Base-by-base conservation (phyloP, 1,140 invertebrate genomes). In the Brachystomella parvula region DNA sequence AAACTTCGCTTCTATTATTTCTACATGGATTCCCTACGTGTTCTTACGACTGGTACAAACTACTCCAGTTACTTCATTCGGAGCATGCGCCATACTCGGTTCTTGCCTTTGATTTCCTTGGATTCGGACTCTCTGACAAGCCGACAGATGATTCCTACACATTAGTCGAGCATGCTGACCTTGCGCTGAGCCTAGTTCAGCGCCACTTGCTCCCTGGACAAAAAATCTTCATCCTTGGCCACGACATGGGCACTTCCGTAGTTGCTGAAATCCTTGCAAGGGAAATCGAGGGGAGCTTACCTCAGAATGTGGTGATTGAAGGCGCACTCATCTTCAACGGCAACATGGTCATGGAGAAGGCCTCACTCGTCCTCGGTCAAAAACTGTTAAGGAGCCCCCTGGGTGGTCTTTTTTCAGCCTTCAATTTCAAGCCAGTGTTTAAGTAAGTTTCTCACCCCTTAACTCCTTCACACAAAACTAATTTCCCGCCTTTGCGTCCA, bases 231-330 rank as follows among this genome's bases (percentile, higher is more conserved):
- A 6, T 67, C 9, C 31, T 67, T 2, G 66, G 32, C 19, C 66
- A 68, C 33, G 66, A 68, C 63, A 68, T 68, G 66, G 49, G 47
- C 2, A 68, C 66, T 3, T 64, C 62, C n/a, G 32, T 68, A 9
- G 59, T 32, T 19, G 32, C 66, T 17, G 66, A 68, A 56, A 12
- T 68, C 2, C 53, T 68, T 19, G 66, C 66, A 21, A 49, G 66
- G 29, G 62, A 68, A n/a, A n/a, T 47, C 2, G 61, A 68, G 26
- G 56, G 44, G 9, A 35, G 21, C 29, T 17, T 29, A 1, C 21
- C 35, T 3, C 17, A n/a, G 1, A 21, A 57, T 24, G 61, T 66
- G 21, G 33, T 44, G 12, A 31, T 68, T 26, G 47, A 30, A 21
- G 66, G 66, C 12, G 32, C 35, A 28, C 56, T 68, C 9, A 24